These are phyloP conservation scores for Musca vetustissima DNA, from an alignment of 1,140 invertebrate genomes.

Conservation along the genomic window DNA sequence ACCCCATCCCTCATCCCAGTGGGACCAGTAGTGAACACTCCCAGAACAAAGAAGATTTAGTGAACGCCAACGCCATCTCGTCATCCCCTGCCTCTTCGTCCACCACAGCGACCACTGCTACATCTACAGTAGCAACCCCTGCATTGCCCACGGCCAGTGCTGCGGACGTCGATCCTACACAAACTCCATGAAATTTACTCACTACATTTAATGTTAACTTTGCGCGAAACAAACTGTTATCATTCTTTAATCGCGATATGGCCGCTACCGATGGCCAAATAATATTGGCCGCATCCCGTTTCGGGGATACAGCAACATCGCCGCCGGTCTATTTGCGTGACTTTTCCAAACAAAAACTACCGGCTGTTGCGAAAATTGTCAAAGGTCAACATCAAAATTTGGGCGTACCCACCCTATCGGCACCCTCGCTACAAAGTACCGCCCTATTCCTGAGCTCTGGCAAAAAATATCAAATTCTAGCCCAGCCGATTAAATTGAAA, in stretches of 20 bases:
- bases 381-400: conserved; percentile 90
- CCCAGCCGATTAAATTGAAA: conserved; percentile 89
- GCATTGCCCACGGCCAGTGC: conserved; percentile 6
- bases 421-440: conserved; percentile 79
- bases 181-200: conserved; percentile 54
- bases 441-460: conserved; percentile 82
- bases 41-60: conserved; percentile 34
- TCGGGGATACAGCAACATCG: conserved; percentile 68
- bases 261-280: conserved; percentile 84
- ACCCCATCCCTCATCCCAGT: conserved; percentile 9
- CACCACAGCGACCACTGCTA: conserved; percentile 28
- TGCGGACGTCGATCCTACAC: not conserved
- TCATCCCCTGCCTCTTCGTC: conserved; percentile 38
- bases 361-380: conserved; percentile 84
- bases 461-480: conserved; percentile 80
- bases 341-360: conserved; percentile 75
- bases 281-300: conserved; percentile 78
- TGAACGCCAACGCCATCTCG: conserved; percentile 27
- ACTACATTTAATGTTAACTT: conserved; percentile 54
- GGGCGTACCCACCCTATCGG: conserved; percentile 81
- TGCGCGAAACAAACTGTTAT: conserved; percentile 54
- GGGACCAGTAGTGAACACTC: conserved; percentile 17
- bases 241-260: conserved; percentile 61
- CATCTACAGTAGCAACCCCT: not conserved
- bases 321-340: conserved; percentile 52